A percentile compares a stretch with the other conserved stretches of the same genome.
Evolutionary conservation across 2,888 invertebrate genomes (phyloP).

Genomic region (Callyntrura sp.): DNA sequence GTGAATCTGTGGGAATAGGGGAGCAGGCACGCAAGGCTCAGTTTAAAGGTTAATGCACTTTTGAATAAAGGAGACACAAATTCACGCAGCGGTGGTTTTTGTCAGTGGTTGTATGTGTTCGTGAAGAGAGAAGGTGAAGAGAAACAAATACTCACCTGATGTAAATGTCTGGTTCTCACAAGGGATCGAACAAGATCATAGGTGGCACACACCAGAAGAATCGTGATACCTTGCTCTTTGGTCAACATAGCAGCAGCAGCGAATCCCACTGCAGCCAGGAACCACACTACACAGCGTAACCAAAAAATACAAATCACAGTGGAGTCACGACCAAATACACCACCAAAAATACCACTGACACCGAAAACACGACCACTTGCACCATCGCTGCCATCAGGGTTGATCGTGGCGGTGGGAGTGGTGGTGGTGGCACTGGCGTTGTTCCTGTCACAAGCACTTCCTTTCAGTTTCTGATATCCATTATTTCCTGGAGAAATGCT

Average conservation of each 20-base stretch:
- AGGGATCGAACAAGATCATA: constrained; percentile 90
- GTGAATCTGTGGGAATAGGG: neutral
- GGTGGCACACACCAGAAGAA: constrained; percentile 94
- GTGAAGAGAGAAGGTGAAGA: constrained; percentile 1
- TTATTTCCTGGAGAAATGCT: constrained; percentile 44
- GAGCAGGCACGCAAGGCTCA: constrained; percentile 1
- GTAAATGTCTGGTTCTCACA: constrained; percentile 79
- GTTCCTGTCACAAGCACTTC: constrained; percentile 69
- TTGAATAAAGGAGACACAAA: neutral
- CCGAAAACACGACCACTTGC: constrained; percentile 55
- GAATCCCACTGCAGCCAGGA: constrained; percentile 84
- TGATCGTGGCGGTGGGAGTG: neutral
- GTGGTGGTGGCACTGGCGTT: constrained; percentile 42
- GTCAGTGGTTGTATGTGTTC: neutral
- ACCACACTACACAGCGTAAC: constrained; percentile 70
- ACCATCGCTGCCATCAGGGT: constrained; percentile 39
- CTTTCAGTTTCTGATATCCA: constrained; percentile 61
- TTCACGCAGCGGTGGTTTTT: neutral
- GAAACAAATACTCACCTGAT: constrained; percentile 77
- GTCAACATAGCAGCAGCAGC: constrained; percentile 94
- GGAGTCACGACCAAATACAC: constrained; percentile 32
- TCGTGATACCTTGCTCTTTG: constrained; percentile 98
- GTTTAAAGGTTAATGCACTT: constrained; percentile 56
- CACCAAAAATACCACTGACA: constrained; percentile 59
- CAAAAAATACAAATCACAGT: constrained; percentile 72